Percentiles rank a stretch among this genome's conserved stretches.
phyloP scores from a whole-genome alignment of 2,113 vertebrate species.

The Chinchilla lanigera region DNA sequence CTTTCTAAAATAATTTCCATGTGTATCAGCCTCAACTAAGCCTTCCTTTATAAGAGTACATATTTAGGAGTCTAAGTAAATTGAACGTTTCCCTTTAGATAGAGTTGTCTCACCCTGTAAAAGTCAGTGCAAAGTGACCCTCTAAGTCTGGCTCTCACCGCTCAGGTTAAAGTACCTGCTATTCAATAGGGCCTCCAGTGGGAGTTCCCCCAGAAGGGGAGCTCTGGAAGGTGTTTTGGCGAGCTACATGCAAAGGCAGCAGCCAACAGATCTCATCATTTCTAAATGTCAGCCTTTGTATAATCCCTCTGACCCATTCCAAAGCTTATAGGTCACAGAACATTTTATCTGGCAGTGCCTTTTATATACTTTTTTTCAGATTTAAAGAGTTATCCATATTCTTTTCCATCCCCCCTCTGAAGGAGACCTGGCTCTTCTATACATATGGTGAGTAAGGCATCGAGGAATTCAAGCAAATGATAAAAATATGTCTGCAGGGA shows the following conservation, averaged over 20 bases:
- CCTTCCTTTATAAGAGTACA: conserved; percentile 63
- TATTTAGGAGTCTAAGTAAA: conserved; percentile 59
- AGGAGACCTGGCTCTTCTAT: conserved; percentile 60
- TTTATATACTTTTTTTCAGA: conserved; percentile 56
- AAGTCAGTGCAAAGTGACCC: conserved; percentile 67
- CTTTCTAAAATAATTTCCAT: conserved; percentile 64
- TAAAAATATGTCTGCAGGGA: conserved; percentile 79
- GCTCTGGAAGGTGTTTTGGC: conserved; percentile 55
- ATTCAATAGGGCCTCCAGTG: conserved; percentile 17
- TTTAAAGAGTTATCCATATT: conserved; percentile 75
- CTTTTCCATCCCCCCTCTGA: conserved; percentile 42
- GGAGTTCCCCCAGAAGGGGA: conserved; percentile 31
- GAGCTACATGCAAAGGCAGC: conserved; percentile 67
- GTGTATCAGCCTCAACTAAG: conserved; percentile 54
- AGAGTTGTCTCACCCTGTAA: conserved; percentile 69
- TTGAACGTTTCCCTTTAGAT: conserved; percentile 72
- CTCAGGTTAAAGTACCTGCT: conserved; percentile 43
- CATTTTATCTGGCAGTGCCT: conserved; percentile 77
- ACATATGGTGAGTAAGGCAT: conserved; percentile 67
- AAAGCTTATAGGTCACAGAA: conserved; percentile 79
- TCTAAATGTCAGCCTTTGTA: conserved; percentile 82
- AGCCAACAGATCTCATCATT: conserved; percentile 73
- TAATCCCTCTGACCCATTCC: conserved; percentile 80
- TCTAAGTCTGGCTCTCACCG: conserved; percentile 37
- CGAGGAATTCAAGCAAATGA: conserved; percentile 81